Conservation (phyloP, 1,140 invertebrate genomes). For the Brachystomella parvula region DNA sequence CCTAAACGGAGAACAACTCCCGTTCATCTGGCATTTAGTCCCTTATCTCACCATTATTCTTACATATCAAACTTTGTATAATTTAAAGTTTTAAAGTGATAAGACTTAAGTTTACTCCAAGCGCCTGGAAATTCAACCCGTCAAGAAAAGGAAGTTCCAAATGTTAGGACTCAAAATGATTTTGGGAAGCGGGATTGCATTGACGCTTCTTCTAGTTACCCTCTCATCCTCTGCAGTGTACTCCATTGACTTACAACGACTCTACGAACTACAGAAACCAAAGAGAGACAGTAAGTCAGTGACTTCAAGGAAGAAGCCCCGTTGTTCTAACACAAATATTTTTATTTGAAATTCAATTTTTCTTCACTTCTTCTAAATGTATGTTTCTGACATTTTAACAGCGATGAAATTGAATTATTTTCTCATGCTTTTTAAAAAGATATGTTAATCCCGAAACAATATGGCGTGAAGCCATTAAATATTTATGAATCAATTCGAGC, state of each 20-base stretch:
- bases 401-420: no score
- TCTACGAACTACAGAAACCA: slow-evolving; percentile 38
- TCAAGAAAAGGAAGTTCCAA: background rate
- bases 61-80: background rate
- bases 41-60: background rate
- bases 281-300: slow-evolving; percentile 36
- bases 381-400: no score
- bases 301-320: background rate
- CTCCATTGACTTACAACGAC: slow-evolving; percentile 35
- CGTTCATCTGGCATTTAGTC: background rate
- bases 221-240: slow-evolving; percentile 37
- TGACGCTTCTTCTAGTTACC: slow-evolving; percentile 35
- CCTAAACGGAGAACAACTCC: background rate
- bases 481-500: no score
- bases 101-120: no score
- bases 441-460: no score
- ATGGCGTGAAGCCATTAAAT: no score
- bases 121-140: no score
- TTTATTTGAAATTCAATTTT: no score
- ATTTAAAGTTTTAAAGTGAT: no score
- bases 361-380: no score
- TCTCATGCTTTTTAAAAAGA: no score
- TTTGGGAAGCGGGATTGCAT: slow-evolving; percentile 27
- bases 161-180: slow-evolving; percentile 29
- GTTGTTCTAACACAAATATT: no score